Base-by-base conservation (phyloP, 2,888 invertebrate genomes). In the Epinotia bilunana region DNA sequence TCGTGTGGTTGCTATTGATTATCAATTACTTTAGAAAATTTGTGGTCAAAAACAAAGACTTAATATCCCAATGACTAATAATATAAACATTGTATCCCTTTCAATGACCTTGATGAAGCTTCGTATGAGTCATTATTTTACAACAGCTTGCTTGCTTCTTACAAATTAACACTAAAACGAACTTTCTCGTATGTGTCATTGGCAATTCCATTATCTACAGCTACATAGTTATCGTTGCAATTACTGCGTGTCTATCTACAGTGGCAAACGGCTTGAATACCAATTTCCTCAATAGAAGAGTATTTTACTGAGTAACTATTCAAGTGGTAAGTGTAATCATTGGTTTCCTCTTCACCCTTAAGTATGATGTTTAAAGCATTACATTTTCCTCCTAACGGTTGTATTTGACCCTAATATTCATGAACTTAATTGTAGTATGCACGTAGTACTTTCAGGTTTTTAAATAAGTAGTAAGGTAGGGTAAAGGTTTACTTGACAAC, bases 361-460 rank as follows among this genome's bases (percentile, higher is more conserved):
- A 75, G 53, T 65, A 71, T 67, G 20, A 75, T 75, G 46, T 71
- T 71, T 53, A 60, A n/a, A 64, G 43, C 11, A 20, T 4, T 23
- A 23, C 58, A 69, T 64, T 74, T 70, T 70, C 69, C 69, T 58
- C 1, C 5, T 75, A 71, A 71, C 74, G 74, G 83, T 81, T 75
- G 81, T 76, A 80, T 84, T 84, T 89, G 86, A 87, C 90, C 88
- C 87, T 89, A 89, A 87, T 88, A 88, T 87, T 88, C 81, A 84
- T 86, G 83, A 79, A 82, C 81, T 83, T 86, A 85, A 87, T 87
- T 81, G 86, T 82, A 80, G 81, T 78, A 79, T 77, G 72, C 81
- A 78, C 77, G 84, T 84, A 78, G 86, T 80, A 84, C 84, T 80
- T 76, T 7, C 4, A 57, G 69, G 60, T 60, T 12, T 68, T 12